Percentiles rank a stretch among this genome's conserved stretches.
Conservation (phyloP, 2,797 vertebrate genomes). For the Silurus aristotelis region DNA sequence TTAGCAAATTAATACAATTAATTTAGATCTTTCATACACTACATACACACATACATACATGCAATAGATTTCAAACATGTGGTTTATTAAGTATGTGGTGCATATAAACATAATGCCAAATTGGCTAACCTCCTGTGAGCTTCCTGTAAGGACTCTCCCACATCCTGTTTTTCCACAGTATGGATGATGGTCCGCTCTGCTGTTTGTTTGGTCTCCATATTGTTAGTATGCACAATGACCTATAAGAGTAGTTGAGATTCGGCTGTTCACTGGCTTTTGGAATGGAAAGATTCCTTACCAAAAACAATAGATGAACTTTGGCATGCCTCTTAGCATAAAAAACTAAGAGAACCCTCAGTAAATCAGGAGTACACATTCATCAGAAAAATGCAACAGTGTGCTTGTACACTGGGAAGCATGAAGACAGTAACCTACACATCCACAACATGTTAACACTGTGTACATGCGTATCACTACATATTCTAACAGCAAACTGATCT, state of each 20-base stretch:
- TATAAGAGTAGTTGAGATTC: conserved; percentile 45
- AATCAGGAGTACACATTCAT: conserved; percentile 45
- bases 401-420: not conserved
- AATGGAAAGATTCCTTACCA: conserved; percentile 52
- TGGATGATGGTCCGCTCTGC: conserved; percentile 62
- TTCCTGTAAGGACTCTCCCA: conserved; percentile 48
- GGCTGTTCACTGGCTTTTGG: conserved; percentile 16
- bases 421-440: not conserved
- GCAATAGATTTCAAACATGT: not conserved
- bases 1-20: not conserved
- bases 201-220: conserved; percentile 63
- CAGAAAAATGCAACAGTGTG: not conserved
- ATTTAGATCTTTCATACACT: not conserved
- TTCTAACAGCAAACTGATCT: not conserved
- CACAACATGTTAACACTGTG: not conserved
- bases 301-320: conserved; percentile 68
- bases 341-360: conserved; percentile 37
- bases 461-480: not conserved
- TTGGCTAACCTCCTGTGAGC: conserved; percentile 58
- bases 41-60: not conserved
- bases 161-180: conserved; percentile 43
- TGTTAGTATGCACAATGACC: conserved; percentile 60
- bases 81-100: not conserved
- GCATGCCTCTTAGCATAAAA: conserved; percentile 48
- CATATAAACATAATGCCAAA: not conserved